Percentiles rank a stretch among this genome's conserved stretches.
Conservation (phyloP, 2,888 invertebrate genomes). For the Siphonodentalium dalli region DNA sequence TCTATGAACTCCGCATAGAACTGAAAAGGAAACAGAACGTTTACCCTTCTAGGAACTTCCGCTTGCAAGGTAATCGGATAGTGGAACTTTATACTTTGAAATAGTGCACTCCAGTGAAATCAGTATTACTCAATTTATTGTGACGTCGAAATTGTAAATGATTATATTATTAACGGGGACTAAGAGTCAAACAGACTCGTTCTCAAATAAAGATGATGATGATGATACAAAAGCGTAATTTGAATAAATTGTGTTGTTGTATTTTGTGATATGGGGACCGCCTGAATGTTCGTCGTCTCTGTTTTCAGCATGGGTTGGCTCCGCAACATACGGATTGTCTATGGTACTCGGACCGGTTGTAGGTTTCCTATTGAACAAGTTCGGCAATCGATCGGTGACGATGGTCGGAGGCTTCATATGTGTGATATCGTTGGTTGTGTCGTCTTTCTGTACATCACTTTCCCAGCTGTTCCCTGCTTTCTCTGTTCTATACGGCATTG, state of each 20-base stretch:
- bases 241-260: neutral
- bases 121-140: too few species aligned
- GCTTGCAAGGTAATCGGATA: too few species aligned
- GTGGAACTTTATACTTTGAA: too few species aligned
- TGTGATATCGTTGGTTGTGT: constrained; percentile 34
- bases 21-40: too few species aligned
- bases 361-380: constrained; percentile 36
- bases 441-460: constrained; percentile 43
- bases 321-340: constrained; percentile 46
- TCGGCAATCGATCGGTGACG: constrained; percentile 40
- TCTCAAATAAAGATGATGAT: too few species aligned
- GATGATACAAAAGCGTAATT: too few species aligned
- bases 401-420: constrained; percentile 43
- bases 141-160: too few species aligned
- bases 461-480: constrained; percentile 42
- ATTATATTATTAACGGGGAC: too few species aligned
- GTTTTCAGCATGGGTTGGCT: constrained; percentile 54
- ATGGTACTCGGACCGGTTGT: constrained; percentile 49
- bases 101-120: too few species aligned
- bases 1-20: too few species aligned
- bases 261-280: neutral
- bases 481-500: constrained; percentile 49
- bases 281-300: neutral
- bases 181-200: too few species aligned
- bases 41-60: too few species aligned